These are phyloP conservation scores for Cuniculus paca DNA, from an alignment of 2,797 vertebrate species.

Conservation along the genomic window DNA sequence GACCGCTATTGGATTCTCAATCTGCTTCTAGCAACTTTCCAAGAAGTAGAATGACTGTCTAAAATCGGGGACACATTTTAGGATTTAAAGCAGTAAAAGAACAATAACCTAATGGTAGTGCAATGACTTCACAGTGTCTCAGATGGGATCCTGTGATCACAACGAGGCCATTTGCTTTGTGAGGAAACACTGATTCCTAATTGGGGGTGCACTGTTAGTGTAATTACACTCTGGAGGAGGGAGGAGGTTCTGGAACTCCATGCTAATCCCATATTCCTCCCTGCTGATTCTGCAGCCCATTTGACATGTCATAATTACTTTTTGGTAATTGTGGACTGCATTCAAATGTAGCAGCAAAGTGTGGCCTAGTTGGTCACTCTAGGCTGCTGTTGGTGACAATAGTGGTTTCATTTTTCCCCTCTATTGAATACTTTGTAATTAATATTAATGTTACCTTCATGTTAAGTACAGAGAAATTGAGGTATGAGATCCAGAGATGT, in stretches of 20 bases:
- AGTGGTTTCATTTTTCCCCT: background rate
- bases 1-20: background rate
- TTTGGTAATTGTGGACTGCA: background rate
- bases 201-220: background rate
- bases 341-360: background rate
- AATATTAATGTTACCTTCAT: background rate
- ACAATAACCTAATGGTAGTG: conserved; percentile 25
- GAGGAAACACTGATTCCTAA: conserved; percentile 17
- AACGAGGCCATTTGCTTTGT: background rate
- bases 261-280: background rate
- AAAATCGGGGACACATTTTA: background rate
- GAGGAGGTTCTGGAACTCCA: background rate
- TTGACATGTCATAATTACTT: background rate
- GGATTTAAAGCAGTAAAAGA: background rate
- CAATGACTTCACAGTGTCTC: background rate
- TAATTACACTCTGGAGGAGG: background rate
- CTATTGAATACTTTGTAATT: background rate
- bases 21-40: background rate
- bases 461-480: conserved; percentile 30
- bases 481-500: conserved; percentile 5
- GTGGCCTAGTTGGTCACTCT: background rate
- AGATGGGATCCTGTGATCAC: background rate
- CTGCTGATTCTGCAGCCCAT: background rate
- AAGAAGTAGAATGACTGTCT: background rate
- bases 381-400: background rate